Percentiles rank a stretch among this genome's conserved stretches.
phyloP scores from a whole-genome alignment of 1,140 invertebrate genomes.

The Caenorhabditis elegans region DNA sequence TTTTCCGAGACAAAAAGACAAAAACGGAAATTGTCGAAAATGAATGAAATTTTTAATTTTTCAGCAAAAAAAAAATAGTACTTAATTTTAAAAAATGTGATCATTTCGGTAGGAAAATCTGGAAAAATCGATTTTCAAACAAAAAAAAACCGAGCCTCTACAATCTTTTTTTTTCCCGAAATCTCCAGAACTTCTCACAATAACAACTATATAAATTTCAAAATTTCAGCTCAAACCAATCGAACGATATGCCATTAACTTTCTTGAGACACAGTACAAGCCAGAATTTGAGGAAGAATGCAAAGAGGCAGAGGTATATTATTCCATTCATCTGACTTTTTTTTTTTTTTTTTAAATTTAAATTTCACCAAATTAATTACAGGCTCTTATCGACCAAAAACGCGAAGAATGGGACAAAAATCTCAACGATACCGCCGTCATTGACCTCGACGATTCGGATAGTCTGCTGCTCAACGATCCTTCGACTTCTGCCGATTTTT shows the following conservation, averaged over 20 bases:
- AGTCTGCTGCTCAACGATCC: conserved; percentile 39
- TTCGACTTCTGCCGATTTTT: not conserved
- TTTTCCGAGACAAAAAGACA: too few relatives aligned
- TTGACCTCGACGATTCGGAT: not conserved
- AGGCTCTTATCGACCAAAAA: conserved; percentile 47
- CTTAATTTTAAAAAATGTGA: too few relatives aligned
- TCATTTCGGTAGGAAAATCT: too few relatives aligned
- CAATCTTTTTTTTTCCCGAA: too few relatives aligned
- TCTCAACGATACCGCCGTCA: conserved; percentile 43
- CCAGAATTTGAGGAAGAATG: conserved; percentile 53
- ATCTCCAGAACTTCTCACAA: too few relatives aligned
- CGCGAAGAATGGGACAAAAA: conserved; percentile 49
- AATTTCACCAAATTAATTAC: conserved; percentile 26
- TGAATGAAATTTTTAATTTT: too few relatives aligned
- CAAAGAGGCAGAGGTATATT: conserved; percentile 49
- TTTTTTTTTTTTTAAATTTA: not conserved
- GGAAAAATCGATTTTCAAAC: too few relatives aligned
- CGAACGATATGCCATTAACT: conserved; percentile 59
- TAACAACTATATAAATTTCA: not conserved
- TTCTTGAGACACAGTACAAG: conserved; percentile 53
- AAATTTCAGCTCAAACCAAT: conserved; percentile 55
- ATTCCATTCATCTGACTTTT: not conserved
- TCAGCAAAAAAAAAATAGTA: too few relatives aligned
- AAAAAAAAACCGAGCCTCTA: too few relatives aligned
- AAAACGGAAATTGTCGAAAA: too few relatives aligned